Percentiles rank a stretch among this genome's conserved stretches.
These are phyloP conservation scores for Pseudomugil tenellus DNA, from an alignment of 2,797 vertebrate species.

Conservation along the genomic window DNA sequence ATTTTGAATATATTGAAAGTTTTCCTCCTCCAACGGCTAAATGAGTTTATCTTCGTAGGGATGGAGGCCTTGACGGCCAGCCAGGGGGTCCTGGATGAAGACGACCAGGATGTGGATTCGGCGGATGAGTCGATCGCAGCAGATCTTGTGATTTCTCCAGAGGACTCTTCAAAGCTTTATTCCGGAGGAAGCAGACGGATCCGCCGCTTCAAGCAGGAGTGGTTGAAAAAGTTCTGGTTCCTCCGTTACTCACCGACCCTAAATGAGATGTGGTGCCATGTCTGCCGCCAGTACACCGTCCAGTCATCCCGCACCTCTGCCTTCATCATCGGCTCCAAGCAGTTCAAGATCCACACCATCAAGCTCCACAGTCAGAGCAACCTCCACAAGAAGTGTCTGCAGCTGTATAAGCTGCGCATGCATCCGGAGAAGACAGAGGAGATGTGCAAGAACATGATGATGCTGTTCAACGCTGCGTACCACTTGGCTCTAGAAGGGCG, in stretches of 20 bases:
- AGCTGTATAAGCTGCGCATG: slow-evolving; percentile 97
- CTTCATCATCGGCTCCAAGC: slow-evolving; percentile 97
- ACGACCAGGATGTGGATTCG: slow-evolving; percentile 94
- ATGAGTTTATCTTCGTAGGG: slow-evolving; percentile 72
- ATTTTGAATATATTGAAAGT: neutral
- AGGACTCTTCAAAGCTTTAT: slow-evolving; percentile 90
- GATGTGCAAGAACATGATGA: slow-evolving; percentile 96
- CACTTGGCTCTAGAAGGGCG: slow-evolving; percentile 93
- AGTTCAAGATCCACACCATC: slow-evolving; percentile 99
- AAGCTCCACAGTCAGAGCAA: slow-evolving; percentile 99
- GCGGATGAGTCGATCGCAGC: slow-evolving; percentile 93
- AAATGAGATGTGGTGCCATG: slow-evolving; percentile 99
- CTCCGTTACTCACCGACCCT: slow-evolving; percentile 93
- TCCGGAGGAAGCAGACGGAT: slow-evolving; percentile 87
- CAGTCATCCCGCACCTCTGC: slow-evolving; percentile 96
- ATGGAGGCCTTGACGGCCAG: slow-evolving; percentile 89
- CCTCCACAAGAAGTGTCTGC: slow-evolving; percentile 98
- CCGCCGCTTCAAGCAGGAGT: slow-evolving; percentile 96
- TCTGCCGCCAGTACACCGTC: slow-evolving; percentile 97
- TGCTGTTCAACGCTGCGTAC: slow-evolving; percentile 95
- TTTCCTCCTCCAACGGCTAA: neutral
- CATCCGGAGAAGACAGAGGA: slow-evolving; percentile 98
- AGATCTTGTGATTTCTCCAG: slow-evolving; percentile 87
- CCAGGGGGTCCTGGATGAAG: slow-evolving; percentile 89
- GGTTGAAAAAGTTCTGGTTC: slow-evolving; percentile 99